Evolutionary conservation across 2,888 invertebrate genomes (phyloP), one percentile per base, ranked within the genome.

Genomic region (Lithophane ornitopus): DNA sequence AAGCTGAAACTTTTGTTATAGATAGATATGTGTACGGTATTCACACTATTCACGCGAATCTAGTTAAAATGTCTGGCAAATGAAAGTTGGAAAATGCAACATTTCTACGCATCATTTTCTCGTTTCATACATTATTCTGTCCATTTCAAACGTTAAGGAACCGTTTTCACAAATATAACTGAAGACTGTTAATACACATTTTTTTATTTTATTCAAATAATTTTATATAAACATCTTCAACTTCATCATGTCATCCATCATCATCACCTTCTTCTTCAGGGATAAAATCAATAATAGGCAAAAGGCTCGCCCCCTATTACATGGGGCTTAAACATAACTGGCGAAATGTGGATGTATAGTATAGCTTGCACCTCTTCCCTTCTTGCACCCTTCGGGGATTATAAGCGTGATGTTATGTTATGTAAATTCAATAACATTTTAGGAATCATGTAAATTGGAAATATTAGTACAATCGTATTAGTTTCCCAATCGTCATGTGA

Each of bases 401-500:
- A 58, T 8, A 61, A 6, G 4, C 22, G 9, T 9, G n/a, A n/a
- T 39, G n/a, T 44, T 26, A 16, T 26, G 9, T 16, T 26, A 9
- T 16, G 41, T 46, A 9, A 56, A 19, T 44, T 71, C 22, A 41
- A 65, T 41, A 3, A 28, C 41, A 0, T 41, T 59, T n/a, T n/a
- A 14, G n/a, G 34, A 46, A 63, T 49, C 7, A 22, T 54, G 19
- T 14, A 41, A 46, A 54, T 46, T 34, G n/a, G 9, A 46, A 44
- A 52, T 34, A 54, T 16, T 70, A 54, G 34, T 56, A 62, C 28
- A 41, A 46, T 54, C 8, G 61, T 34, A 14, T 58, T 44, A 2
- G 19, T 76, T 74, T 63, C 62, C 12, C 8, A 75, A 75, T 49
- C 2, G 9, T 59, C 41, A 72, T 34, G 16, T 59, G 54, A 73